Conservation (phyloP, 2,888 invertebrate species). For the Nymphalis urticae region DNA sequence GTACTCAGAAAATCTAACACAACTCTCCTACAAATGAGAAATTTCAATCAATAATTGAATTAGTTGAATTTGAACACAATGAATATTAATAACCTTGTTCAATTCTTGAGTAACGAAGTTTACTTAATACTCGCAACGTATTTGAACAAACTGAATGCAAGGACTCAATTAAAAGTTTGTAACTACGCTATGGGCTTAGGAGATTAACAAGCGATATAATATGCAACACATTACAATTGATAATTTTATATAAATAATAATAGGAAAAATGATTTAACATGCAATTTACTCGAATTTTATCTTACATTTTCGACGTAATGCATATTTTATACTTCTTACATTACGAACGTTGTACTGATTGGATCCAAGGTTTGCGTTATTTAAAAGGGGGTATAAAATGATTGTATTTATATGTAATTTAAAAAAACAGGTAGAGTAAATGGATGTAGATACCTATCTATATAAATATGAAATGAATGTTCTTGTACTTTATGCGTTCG, state of each 20-base stretch:
- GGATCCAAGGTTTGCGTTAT: no score
- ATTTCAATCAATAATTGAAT: no score
- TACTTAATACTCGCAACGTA: slow-evolving; percentile 4
- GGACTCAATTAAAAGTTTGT: slow-evolving; percentile 1
- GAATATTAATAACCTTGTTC: slow-evolving; percentile 2
- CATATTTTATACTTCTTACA: neutral
- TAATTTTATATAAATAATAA: neutral
- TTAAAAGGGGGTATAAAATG: no score
- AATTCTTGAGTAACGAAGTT: neutral
- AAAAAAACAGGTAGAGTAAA: no score
- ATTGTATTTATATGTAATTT: no score
- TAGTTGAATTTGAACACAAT: neutral
- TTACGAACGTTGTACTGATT: no score
- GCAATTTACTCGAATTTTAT: no score
- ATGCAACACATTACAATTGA: neutral
- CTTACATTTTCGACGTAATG: neutral
- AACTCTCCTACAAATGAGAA: no score
- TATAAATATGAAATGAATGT: no score
- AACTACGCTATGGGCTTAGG: neutral
- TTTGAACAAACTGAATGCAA: neutral
- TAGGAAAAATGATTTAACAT: neutral
- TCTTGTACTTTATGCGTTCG: no score
- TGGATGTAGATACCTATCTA: no score
- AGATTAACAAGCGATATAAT: neutral
- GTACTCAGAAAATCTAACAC: no score